These are phyloP conservation scores for Porites australiensis DNA, from an alignment of 64 coral and sea anemone species.

Conservation along the genomic window DNA sequence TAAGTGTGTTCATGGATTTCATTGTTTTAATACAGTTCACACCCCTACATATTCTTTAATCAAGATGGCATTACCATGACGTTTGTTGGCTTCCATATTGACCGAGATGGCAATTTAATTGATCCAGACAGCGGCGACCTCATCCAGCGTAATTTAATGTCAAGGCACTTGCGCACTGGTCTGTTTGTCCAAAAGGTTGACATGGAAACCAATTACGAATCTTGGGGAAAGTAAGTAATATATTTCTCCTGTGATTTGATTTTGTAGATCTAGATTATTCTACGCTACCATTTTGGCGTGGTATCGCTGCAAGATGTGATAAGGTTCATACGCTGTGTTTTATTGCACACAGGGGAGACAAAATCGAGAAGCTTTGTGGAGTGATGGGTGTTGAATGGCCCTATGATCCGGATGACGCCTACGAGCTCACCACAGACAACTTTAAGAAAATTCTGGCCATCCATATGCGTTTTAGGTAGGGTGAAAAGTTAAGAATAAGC, in stretches of 20 bases:
- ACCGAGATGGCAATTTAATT: constrained; percentile 66
- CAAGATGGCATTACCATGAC: constrained; percentile 86
- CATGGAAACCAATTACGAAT: constrained; percentile 36
- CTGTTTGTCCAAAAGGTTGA: constrained; percentile 53
- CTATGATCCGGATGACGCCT: constrained; percentile 55
- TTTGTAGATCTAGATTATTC: too few species aligned
- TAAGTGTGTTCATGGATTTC: too few species aligned
- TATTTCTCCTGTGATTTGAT: too few species aligned
- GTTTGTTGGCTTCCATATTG: constrained; percentile 85
- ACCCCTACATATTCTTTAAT: constrained; percentile 95
- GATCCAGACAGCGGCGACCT: constrained; percentile 45
- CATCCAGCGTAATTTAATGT: constrained; percentile 67
- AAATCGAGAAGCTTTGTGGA: constrained; percentile 54
- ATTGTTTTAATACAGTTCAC: constrained; percentile 37
- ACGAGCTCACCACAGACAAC: constrained; percentile 82
- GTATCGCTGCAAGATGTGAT: too few species aligned
- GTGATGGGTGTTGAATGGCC: constrained; percentile 55
- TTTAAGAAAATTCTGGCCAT: constrained; percentile 86
- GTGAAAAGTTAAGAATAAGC: too few species aligned
- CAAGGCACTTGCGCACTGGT: constrained; percentile 25
- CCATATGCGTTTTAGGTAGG: constrained; percentile 76
- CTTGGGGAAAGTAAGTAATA: constrained; percentile 68
- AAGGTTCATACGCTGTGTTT: too few species aligned
- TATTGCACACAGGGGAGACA: constrained; percentile 13
- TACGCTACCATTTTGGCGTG: too few species aligned